Conservation (phyloP, 2,888 invertebrate genomes). For the Spodoptera exigua region DNA sequence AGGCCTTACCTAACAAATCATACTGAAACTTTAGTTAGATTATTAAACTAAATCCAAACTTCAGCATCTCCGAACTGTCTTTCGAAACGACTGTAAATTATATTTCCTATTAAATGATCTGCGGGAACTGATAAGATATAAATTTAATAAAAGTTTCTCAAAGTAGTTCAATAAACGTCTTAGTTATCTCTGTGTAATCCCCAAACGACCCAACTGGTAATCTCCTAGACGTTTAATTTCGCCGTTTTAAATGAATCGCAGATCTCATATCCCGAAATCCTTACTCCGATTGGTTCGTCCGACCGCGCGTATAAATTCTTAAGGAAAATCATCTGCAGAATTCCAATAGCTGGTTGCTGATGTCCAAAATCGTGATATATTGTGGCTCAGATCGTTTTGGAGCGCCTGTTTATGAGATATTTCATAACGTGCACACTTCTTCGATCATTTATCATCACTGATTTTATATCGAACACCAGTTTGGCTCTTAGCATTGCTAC, state of each 20-base stretch:
- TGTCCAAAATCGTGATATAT: constrained; percentile 87
- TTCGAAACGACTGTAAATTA: constrained; percentile 60
- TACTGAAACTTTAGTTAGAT: constrained; percentile 30
- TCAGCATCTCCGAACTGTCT: constrained; percentile 45
- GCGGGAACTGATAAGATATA: constrained; percentile 63
- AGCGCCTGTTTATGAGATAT: constrained; percentile 85
- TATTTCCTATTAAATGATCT: constrained; percentile 68
- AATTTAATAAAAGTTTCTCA: constrained; percentile 73
- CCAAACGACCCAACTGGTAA: constrained; percentile 74
- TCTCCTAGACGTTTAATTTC: constrained; percentile 81
- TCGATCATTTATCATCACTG: constrained; percentile 77
- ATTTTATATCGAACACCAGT: constrained; percentile 45
- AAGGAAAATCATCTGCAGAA: constrained; percentile 81
- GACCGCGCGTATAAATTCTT: constrained; percentile 76
- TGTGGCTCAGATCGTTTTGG: constrained; percentile 72
- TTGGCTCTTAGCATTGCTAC: constrained; percentile 1
- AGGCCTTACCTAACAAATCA: constrained; percentile 16
- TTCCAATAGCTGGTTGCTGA: constrained; percentile 82
- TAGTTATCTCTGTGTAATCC: constrained; percentile 77
- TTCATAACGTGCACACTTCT: constrained; percentile 75
- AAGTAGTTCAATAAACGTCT: constrained; percentile 76
- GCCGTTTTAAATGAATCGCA: constrained; percentile 80
- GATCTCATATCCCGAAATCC: constrained; percentile 77
- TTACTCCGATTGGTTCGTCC: constrained; percentile 67
- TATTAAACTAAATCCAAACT: constrained; percentile 43